Conservation (phyloP, 2,113 vertebrate genomes). For the Psophia crepitans region DNA sequence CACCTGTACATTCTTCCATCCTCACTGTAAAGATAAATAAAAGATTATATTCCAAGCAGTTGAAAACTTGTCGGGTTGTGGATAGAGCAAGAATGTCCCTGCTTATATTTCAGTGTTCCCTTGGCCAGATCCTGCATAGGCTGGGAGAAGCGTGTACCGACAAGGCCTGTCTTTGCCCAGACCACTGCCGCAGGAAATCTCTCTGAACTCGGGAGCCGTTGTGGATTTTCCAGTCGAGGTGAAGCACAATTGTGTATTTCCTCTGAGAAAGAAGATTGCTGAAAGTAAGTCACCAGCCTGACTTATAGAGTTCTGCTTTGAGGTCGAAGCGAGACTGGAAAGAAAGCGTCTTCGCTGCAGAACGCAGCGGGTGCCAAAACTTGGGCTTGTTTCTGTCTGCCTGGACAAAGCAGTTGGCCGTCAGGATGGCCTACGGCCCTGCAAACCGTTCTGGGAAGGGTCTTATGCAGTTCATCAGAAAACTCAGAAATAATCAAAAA, state of each 20-base stretch:
- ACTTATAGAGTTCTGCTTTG: neutral
- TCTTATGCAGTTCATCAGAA: neutral
- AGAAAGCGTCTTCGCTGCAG: neutral
- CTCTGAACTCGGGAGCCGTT: neutral
- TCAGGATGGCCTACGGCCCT: neutral
- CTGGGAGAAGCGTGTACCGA: neutral
- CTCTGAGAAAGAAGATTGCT: neutral
- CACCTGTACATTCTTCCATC: constrained; percentile 81
- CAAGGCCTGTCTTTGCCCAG: neutral
- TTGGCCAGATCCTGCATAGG: neutral
- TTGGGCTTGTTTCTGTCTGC: neutral
- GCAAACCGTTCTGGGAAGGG: neutral
- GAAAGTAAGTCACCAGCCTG: neutral
- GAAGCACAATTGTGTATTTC: neutral
- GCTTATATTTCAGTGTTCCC: neutral
- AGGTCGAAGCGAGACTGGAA: neutral
- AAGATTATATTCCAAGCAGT: constrained; percentile 81
- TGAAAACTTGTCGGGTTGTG: constrained; percentile 34
- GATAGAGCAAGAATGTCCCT: neutral
- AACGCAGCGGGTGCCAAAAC: neutral
- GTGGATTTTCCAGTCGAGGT: neutral
- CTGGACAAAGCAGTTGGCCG: neutral
- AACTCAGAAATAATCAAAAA: neutral
- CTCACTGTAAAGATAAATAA: constrained; percentile 85
- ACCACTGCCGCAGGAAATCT: neutral